Evolutionary conservation across 2,888 invertebrate species (phyloP), one percentile per base, ranked within the genome.

Genomic region (Eilema depressum): DNA sequence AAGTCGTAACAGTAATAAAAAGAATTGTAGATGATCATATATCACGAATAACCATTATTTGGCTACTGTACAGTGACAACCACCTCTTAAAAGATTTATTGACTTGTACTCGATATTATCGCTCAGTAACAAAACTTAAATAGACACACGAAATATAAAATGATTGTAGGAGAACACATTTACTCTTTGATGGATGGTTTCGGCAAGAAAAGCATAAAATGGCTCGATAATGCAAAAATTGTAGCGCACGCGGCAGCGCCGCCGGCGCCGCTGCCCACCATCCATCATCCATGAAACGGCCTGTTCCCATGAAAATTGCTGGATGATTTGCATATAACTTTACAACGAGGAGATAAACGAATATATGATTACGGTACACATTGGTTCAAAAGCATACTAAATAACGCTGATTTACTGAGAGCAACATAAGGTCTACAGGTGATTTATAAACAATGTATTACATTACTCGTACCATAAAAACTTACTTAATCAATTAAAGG

Each of bases 11-110:
- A 75, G 85, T 81, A 85, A 89, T 91, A 91, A 91, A 89, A 87
- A 88, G 88, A 86, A 90, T 88, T 87, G 82, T 84, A 86, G 87
- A 86, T 85, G 87, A 86, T 88, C 86, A 87, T 92, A 90, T 88
- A 87, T 91, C 86, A 91, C 86, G 85, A 84, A 85, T 80, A 84
- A 85, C 87, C 86, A 89, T 88, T 89, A 90, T 88, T 85, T 86
- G 86, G 85, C 87, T 85, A 88, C 77, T 83, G 79, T 88, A 88
- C 91, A 88, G 87, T 88, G 90, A 89, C 89, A 87, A 86, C 82
- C 86, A 85, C 84, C 78, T 86, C 89, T 86, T 75, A 78, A 70
- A 75, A 88, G 86, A 91, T 90, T 89, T 91, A 92, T 89, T 71
- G 73, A 73, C 79, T 78, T 83, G 80, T 81, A 80, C 78, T 81